Conservation (phyloP, 1,140 invertebrate genomes). For the Anastatus disparis region DNA sequence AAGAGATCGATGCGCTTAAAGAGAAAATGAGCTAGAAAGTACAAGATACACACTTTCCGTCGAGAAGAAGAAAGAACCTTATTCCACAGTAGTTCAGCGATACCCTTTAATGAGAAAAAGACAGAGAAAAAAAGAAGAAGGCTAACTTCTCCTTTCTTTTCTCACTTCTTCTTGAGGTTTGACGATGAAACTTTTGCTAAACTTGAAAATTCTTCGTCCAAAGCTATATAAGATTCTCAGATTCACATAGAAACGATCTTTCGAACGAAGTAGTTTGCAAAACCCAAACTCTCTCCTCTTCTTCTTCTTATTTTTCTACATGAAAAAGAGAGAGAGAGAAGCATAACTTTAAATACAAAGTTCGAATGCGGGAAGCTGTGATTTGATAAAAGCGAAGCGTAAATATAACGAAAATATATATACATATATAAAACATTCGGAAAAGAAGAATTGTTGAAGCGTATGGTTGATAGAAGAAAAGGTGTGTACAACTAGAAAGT, state of each 20-base stretch:
- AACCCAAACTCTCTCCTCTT: too few relatives aligned
- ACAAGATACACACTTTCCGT: conserved; percentile 25
- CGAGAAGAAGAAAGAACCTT: not conserved
- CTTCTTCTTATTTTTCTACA: too few relatives aligned
- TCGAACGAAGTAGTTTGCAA: too few relatives aligned
- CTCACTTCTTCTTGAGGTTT: conserved; percentile 16
- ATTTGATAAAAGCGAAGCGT: conserved; percentile 1
- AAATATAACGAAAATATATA: conserved; percentile 35
- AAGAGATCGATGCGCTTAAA: conserved; percentile 27
- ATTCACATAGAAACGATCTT: too few relatives aligned
- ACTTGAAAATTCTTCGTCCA: conserved; percentile 3
- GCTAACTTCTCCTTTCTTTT: too few relatives aligned
- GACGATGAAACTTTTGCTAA: conserved; percentile 36
- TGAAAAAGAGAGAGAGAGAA: too few relatives aligned
- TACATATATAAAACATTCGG: too few relatives aligned
- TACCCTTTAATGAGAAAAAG: conserved; percentile 35
- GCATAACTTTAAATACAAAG: conserved; percentile 29
- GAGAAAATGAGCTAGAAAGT: conserved; percentile 27
- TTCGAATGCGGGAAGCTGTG: not conserved
- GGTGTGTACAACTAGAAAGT: not conserved
- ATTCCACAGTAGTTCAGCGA: not conserved
- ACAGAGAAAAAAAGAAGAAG: not conserved
- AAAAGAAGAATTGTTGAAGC: too few relatives aligned
- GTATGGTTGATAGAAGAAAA: not conserved
- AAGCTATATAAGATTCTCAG: too few relatives aligned